Percentiles rank a stretch among this genome's conserved stretches.
Evolutionary conservation across 1,140 invertebrate genomes (phyloP).

Genomic region (Saccostrea cuccullata): DNA sequence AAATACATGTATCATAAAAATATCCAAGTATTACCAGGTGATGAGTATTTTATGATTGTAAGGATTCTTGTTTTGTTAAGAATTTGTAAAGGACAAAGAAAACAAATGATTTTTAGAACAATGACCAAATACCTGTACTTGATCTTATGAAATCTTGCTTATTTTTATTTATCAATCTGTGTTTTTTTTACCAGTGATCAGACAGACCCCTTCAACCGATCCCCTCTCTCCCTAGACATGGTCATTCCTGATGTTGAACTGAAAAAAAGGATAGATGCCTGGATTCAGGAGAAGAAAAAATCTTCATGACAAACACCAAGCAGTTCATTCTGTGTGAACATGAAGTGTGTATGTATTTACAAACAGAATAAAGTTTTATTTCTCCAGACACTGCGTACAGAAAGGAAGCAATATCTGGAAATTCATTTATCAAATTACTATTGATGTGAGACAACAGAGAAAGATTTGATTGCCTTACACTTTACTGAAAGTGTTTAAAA

Average conservation of each 20-base stretch:
- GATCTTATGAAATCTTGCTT: neutral
- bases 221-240: constrained; percentile 95
- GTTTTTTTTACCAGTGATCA: constrained; percentile 86
- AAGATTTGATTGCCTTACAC: too few relatives aligned
- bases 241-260: constrained; percentile 89
- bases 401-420: too few relatives aligned
- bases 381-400: too few relatives aligned
- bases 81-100: neutral
- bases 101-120: neutral
- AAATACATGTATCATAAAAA: neutral
- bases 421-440: too few relatives aligned
- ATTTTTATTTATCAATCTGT: neutral
- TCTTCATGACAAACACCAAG: neutral
- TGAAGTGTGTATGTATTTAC: too few relatives aligned
- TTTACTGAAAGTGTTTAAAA: too few relatives aligned
- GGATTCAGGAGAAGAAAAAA: constrained; percentile 79
- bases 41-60: too few relatives aligned
- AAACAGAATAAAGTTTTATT: too few relatives aligned
- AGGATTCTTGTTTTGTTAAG: too few relatives aligned
- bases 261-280: constrained; percentile 87
- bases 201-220: constrained; percentile 96
- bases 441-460: too few relatives aligned
- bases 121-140: neutral
- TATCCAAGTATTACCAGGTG: neutral
- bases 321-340: too few relatives aligned